A percentile compares a stretch with the other conserved stretches of the same genome.
phyloP scores from a whole-genome alignment of 2,888 invertebrate species.

The Pantelozetes paolii region DNA sequence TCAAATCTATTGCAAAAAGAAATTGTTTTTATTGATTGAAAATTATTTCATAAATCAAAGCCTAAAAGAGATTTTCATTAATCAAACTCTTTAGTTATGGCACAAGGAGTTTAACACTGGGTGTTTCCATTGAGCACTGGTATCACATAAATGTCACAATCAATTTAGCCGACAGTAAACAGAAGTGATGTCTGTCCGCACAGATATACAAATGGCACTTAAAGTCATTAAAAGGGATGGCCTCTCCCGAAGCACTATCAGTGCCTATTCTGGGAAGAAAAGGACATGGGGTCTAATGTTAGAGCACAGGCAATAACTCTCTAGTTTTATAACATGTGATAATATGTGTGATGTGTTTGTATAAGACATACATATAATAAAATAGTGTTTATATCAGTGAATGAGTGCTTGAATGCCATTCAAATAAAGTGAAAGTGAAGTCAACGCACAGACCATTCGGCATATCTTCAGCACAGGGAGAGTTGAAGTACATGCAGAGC shows the following conservation, averaged over 20 bases:
- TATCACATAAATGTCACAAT: conserved; percentile 12
- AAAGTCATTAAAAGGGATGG: neutral
- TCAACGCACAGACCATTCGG: too few species aligned
- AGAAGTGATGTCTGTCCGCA: conserved; percentile 1
- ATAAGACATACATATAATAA: conserved; percentile 1
- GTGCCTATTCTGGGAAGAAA: neutral
- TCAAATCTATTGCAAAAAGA: too few species aligned
- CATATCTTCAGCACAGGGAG: too few species aligned
- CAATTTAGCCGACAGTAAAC: neutral
- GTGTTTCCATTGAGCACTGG: neutral
- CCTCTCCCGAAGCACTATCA: neutral
- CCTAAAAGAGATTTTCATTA: neutral
- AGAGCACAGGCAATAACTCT: neutral
- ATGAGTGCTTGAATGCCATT: too few species aligned
- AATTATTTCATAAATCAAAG: neutral
- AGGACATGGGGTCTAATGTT: neutral
- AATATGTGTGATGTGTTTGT: conserved; percentile 8
- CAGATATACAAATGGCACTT: neutral
- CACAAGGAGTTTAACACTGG: too few species aligned
- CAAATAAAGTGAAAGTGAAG: neutral
- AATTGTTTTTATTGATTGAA: neutral
- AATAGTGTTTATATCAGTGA: neutral
- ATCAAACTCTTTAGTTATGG: neutral
- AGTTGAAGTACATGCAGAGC: neutral
- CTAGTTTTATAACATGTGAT: conserved; percentile 17